Evolutionary conservation across 2,888 invertebrate genomes (phyloP).

Genomic region (Therioaphis trifolii): DNA sequence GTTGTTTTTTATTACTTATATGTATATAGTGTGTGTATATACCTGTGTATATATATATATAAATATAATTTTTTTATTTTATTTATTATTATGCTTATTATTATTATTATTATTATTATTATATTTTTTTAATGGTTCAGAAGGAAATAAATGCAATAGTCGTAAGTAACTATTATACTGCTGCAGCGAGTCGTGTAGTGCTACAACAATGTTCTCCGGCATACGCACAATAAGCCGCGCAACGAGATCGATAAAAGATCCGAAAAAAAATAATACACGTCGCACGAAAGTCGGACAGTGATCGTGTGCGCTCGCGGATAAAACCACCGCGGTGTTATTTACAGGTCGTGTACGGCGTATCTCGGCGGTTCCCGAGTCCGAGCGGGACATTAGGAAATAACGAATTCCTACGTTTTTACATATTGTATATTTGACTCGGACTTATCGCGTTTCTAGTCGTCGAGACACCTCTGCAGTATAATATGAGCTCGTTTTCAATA

Average conservation of each 20-base stretch:
- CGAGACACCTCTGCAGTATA: no score
- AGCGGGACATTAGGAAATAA: no score
- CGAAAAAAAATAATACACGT: not conserved
- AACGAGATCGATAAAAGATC: not conserved
- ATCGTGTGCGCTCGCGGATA: no score
- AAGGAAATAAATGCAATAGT: conserved; percentile 17
- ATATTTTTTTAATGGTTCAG: conserved; percentile 29
- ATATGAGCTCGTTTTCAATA: no score
- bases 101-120: not conserved
- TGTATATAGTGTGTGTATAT: not conserved
- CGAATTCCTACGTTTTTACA: no score
- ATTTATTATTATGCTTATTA: conserved; percentile 34
- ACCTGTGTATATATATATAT: no score
- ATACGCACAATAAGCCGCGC: not conserved
- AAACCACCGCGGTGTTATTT: no score
- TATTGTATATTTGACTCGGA: no score
- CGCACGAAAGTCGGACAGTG: not conserved
- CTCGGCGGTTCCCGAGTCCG: no score
- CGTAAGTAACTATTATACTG: not conserved
- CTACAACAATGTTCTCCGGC: not conserved
- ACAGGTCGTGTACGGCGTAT: not conserved
- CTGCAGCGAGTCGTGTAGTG: not conserved
- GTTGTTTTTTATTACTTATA: conserved; percentile 5
- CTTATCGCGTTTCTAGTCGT: no score
- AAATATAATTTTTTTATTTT: not conserved